Evolutionary conservation across 2,113 vertebrate species (phyloP).

Genomic region (Pholis gunnellus): DNA sequence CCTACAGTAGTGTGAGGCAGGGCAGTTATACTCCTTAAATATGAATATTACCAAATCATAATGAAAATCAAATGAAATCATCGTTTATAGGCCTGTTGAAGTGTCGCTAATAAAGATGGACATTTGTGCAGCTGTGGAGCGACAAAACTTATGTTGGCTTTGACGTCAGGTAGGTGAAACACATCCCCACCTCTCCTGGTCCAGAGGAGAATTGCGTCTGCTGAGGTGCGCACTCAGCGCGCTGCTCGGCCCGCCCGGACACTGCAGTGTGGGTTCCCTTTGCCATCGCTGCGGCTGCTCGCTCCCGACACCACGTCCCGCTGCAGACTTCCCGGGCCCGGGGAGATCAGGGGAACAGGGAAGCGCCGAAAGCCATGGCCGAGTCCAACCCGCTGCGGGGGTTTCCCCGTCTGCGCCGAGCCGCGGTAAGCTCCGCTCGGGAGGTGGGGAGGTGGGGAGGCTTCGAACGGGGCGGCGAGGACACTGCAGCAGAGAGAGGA

Average conservation of each 20-base stretch:
- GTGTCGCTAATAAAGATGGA: not conserved
- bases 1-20: not conserved
- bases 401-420: conserved; percentile 88
- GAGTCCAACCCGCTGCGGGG: conserved; percentile 88
- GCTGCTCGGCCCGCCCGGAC: conserved; percentile 65
- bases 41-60: not conserved
- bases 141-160: conserved; percentile 31
- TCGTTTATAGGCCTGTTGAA: not conserved
- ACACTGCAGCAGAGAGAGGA: conserved; percentile 74
- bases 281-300: conserved; percentile 72
- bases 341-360: conserved; percentile 4
- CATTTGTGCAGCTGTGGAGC: not conserved
- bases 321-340: conserved; percentile 57
- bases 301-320: conserved; percentile 60
- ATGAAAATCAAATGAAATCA: too few relatives aligned
- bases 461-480: conserved; percentile 62
- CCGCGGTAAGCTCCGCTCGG: conserved; percentile 89
- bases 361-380: conserved; percentile 83
- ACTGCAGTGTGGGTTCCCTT: conserved; percentile 75
- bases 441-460: conserved; percentile 75
- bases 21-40: too few relatives aligned
- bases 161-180: conserved; percentile 70
- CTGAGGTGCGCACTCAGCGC: conserved; percentile 55
- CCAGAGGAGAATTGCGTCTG: conserved; percentile 26
- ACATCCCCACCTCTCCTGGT: conserved; percentile 44